These are phyloP conservation scores for Pimpla rufipes DNA, from an alignment of 2,888 invertebrate genomes.

Conservation along the genomic window DNA sequence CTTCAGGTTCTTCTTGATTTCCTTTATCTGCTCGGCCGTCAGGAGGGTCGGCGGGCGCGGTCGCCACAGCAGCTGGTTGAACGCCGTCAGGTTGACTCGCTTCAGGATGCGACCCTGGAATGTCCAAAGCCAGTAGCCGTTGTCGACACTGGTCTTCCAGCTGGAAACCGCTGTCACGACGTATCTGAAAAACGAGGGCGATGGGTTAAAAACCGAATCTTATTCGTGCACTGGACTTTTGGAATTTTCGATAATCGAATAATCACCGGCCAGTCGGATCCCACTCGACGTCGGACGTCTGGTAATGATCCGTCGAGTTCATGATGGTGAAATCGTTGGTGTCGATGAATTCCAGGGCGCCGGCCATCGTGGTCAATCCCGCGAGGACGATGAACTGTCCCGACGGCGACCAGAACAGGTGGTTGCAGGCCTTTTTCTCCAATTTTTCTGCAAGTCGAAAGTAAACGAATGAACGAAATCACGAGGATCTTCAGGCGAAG, in stretches of 20 bases:
- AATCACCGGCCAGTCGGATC: conserved; percentile 96
- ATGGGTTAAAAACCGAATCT: neutral
- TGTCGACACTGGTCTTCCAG: conserved; percentile 97
- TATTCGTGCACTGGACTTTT: neutral
- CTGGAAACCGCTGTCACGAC: conserved; percentile 97
- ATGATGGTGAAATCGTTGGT: conserved; percentile 98
- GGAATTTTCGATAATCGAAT: neutral
- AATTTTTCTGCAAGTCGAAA: conserved; percentile 84
- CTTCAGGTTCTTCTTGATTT: conserved; percentile 98
- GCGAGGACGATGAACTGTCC: conserved; percentile 98
- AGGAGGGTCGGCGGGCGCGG: conserved; percentile 96
- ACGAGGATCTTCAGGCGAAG: neutral
- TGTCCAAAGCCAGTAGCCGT: conserved; percentile 98
- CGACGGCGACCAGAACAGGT: conserved; percentile 97
- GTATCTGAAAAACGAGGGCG: conserved; percentile 86
- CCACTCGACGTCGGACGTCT: conserved; percentile 98
- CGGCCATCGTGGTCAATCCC: conserved; percentile 93
- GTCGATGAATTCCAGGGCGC: conserved; percentile 97
- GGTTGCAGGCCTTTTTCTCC: conserved; percentile 96
- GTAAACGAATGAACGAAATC: conserved; percentile 5
- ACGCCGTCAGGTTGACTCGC: conserved; percentile 95
- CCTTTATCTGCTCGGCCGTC: conserved; percentile 94
- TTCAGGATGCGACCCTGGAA: conserved; percentile 95
- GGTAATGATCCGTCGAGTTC: conserved; percentile 97
- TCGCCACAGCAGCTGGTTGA: conserved; percentile 98